Conservation (phyloP, 2,888 invertebrate genomes). For the Euplagia quadripunctaria region DNA sequence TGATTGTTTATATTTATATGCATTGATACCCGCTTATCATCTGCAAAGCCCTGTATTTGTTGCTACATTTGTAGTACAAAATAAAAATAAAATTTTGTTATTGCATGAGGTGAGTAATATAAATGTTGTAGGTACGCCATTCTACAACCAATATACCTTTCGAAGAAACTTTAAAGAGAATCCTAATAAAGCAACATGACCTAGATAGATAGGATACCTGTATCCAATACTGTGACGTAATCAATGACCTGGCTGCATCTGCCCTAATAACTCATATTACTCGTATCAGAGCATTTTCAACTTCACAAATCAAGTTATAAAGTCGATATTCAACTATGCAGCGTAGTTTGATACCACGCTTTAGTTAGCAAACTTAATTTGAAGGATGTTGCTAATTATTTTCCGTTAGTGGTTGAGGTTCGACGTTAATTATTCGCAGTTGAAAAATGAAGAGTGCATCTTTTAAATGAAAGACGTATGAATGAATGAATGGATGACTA, state of each 20-base stretch:
- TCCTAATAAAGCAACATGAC: constrained; percentile 43
- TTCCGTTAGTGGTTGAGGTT: constrained; percentile 19
- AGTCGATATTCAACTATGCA: constrained; percentile 22
- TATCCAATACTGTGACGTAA: constrained; percentile 46
- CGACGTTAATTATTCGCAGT: background rate
- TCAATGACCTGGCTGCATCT: constrained; percentile 57
- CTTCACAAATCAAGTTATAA: constrained; percentile 20
- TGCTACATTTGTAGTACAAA: background rate
- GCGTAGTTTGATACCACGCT: constrained; percentile 8
- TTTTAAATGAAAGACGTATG: no score
- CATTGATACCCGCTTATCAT: no score
- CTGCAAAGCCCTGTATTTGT: no score
- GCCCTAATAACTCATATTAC: constrained; percentile 52
- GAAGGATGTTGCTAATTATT: constrained; percentile 38
- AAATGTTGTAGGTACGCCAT: no score
- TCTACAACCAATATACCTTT: background rate
- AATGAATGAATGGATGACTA: background rate
- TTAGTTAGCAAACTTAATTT: constrained; percentile 26
- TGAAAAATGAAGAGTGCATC: background rate
- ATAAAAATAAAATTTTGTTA: no score
- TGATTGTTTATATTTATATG: no score
- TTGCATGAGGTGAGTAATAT: no score
- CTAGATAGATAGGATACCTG: constrained; percentile 50
- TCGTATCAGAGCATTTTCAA: constrained; percentile 17
- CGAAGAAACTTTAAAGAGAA: constrained; percentile 26